Base-by-base conservation (phyloP, 1,140 invertebrate genomes). In the Mercenaria mercenaria region DNA sequence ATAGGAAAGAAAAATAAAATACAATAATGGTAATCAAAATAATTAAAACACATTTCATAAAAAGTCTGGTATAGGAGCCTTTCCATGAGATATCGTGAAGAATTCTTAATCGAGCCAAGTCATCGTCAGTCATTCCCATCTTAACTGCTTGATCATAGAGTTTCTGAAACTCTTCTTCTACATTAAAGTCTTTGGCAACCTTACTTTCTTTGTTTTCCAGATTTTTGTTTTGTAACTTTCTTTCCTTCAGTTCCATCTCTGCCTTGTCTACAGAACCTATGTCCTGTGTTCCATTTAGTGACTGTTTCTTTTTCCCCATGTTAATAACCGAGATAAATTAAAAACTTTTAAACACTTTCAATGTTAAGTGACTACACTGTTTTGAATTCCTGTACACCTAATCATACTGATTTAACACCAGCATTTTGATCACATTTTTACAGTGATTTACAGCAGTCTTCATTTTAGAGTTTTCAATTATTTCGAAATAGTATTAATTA, bases 51-150 rank as follows among this genome's bases (percentile, higher is more conserved):
- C 32, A 32, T 26, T 52, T 32, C 18, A 89, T 15, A 56, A 88
- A 39, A 2, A 74, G 4, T 76, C 72, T 91, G 37, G 89, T 91
- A 52, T 56, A 64, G 26, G 72, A 90, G 32, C 39, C 64, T n/a
- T 72, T 52, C 47, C 86, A 81, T 0, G 67, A 26, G n/a, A 92
- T 89, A 52, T 91, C 61, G 18, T 88, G 77, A 15, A 91, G 61
- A 34, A 91, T 88, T n/a, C 86, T 47, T 20, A 95, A 76, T 23
- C 69, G 89, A 23, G 69, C n/a, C 32, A 94, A 90, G 72, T 95
- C 91, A 11, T 92, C 47, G n/a, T 84, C 76, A 39, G 72, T 92
- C 29, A 95, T 39, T 15, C 94, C 94, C 37, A 94, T 47, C n/a
- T 74, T 39, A 8, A 87, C 64, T 2, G 93, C 92, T 61, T 94